phyloP scores from a whole-genome alignment of 2,797 vertebrate genomes.

The Enteromius fasciolatus region DNA sequence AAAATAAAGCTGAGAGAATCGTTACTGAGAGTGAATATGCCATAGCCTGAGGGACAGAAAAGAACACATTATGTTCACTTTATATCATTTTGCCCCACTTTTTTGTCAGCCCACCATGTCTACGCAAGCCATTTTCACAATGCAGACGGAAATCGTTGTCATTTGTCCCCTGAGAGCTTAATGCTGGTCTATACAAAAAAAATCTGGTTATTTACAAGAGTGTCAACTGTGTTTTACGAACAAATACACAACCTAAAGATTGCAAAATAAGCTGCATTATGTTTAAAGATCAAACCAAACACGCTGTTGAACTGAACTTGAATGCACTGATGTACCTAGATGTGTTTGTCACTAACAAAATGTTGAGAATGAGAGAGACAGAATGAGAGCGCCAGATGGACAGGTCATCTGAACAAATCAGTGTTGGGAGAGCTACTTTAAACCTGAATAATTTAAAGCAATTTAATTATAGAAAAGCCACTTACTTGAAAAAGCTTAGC shows the following conservation, averaged over 20 bases:
- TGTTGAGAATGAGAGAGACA: neutral
- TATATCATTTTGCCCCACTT: slow-evolving; percentile 28
- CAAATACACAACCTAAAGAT: neutral
- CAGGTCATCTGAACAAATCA: slow-evolving; percentile 23
- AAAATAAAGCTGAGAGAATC: slow-evolving; percentile 26
- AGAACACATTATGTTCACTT: slow-evolving; percentile 29
- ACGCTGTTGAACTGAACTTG: neutral
- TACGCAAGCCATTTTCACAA: slow-evolving; percentile 9
- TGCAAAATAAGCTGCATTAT: neutral
- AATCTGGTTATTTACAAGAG: neutral
- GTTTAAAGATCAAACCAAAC: neutral
- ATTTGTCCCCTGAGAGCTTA: neutral
- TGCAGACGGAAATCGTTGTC: neutral
- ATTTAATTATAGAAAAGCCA: slow-evolving; percentile 4
- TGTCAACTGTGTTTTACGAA: neutral
- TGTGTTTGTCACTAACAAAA: neutral
- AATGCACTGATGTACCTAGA: neutral
- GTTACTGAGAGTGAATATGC: slow-evolving; percentile 9
- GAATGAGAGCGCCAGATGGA: slow-evolving; percentile 2
- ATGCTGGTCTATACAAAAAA: neutral
- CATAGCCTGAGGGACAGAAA: slow-evolving; percentile 32
- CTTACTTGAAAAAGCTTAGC: neutral
- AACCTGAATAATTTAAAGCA: slow-evolving; percentile 8
- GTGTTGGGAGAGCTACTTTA: neutral
- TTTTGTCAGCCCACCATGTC: slow-evolving; percentile 14